Evolutionary conservation across 2,888 invertebrate species (phyloP), one percentile per base, ranked within the genome.

Genomic region (Melanostoma scalare): DNA sequence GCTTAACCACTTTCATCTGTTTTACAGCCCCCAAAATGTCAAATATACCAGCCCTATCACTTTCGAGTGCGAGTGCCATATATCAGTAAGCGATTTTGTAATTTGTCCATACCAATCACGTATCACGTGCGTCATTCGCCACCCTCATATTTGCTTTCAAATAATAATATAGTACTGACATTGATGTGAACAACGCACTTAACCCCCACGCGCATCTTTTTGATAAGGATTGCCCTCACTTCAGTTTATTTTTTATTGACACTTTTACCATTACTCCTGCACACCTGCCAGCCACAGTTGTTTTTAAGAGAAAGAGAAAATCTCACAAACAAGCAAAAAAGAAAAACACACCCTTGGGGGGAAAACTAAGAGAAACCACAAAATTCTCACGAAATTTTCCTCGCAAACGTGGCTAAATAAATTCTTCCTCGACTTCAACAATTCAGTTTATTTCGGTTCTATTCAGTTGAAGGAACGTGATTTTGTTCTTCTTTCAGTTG

Each of bases 371-470:
- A 80, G 77, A 82, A 44, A 6, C 33, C 10, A 46, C 10, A 31
- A 63, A 53, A 61, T n/a, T 72, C 60, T 53, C 60, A 20, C 42
- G 31, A 71, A 60, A 60, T 48, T 69, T 74, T 86, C 68, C 55
- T 38, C 50, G 46, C 42, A 60, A 48, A 60, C 35, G 33, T 6
- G 56, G n/a, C 46, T 35, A 58, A 67, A 48, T 50, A 40, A 63
- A 35, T 44, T 38, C 58, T 36, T 60, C 60, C 20, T 52, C 73
- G 68, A 78, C 68, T 52, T 73, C 63, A 63, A 58, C 56, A 52
- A n/a, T 88, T 90, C 88, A 90, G 90, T 90, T 90, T 90, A 90
- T 90, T 90, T 90, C 90, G 88, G 90, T 90, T 90, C 90, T 89
- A 88, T 90, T 90, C 87, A 89, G 90, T 90, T 90, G 89, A 90